Evolutionary conservation across 2,797 vertebrate species (phyloP), one percentile per base, ranked within the genome.

Genomic region (Podarcis siculus): DNA sequence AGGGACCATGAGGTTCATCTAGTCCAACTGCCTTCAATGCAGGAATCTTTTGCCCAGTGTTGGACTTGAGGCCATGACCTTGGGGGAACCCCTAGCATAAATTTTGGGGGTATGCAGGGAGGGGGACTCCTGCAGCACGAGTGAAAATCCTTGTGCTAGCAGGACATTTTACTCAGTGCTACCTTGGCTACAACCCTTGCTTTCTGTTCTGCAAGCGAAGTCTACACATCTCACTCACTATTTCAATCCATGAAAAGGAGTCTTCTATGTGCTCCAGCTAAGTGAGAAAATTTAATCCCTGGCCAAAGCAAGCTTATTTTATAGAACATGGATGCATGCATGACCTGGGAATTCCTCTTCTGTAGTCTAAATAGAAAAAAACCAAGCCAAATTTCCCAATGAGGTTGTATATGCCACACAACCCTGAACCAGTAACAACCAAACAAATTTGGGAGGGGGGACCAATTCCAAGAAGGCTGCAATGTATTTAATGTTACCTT

Each of bases 401-500:
- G 37, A 7, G 17, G 4, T 86, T 32, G 17, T 7, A 67, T 15
- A 58, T 23, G 45, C 7, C 72, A 1, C 49, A 89, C 67, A 93
- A 89, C 37, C 13, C 1, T 1, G 0, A 69, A 90, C 12, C 61
- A 85, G 32, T 39, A 17, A 82, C n/a, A 77, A 67, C 81, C 9
- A 79, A 86, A 80, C 82, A 2, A 1, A 67, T 49, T 55, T n/a
- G n/a, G 13, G 13, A 3, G 0, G 0, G 58, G 79, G 85, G 37
- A 37, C n/a, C 8, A 85, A 17, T 64, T 39, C 27, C 35, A 85
- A 85, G 23, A 85, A 0, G 0, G 0, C 42, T 89, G 82, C 2
- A 87, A 8, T 42, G 12, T n/a, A 81, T 21, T 82, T 79, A 87
- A 91, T 71, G 35, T 23, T 78, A 84, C 87, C 19, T 79, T 27